Percentiles rank a stretch among this genome's conserved stretches.
These are phyloP conservation scores for Dendrolimus houi DNA, from an alignment of 2,888 invertebrate species.

Conservation along the genomic window DNA sequence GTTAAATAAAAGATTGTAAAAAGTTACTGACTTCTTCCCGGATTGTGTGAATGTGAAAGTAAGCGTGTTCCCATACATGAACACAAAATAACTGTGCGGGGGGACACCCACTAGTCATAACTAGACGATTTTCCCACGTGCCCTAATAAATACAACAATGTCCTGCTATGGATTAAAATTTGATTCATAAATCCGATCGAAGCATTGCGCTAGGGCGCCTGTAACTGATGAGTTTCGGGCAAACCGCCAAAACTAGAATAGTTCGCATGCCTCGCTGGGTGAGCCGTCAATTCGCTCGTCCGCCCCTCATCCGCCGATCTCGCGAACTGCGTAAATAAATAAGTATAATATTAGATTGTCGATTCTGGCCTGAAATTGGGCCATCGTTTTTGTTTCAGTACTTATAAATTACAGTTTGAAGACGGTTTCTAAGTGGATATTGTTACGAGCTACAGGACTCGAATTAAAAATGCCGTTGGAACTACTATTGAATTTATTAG, in stretches of 20 bases:
- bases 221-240: slow-evolving; percentile 23
- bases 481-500: no score
- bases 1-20: no score
- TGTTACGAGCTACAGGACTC: no score
- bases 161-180: background rate
- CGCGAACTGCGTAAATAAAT: background rate
- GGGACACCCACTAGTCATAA: no score
- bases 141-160: background rate
- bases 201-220: slow-evolving; percentile 4
- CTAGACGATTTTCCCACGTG: no score
- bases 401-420: background rate
- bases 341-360: background rate
- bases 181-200: background rate
- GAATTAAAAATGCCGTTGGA: no score
- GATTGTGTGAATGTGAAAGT: no score
- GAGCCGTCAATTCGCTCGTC: slow-evolving; percentile 45
- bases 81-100: no score
- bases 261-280: slow-evolving; percentile 41
- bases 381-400: background rate
- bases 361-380: background rate
- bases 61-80: no score
- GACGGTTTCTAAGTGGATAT: background rate
- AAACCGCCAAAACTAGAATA: slow-evolving; percentile 62
- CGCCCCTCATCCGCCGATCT: slow-evolving; percentile 11
- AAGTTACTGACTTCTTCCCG: no score